Evolutionary conservation across 1,140 invertebrate species (phyloP).

Genomic region (Gonioctena quinquepunctata): DNA sequence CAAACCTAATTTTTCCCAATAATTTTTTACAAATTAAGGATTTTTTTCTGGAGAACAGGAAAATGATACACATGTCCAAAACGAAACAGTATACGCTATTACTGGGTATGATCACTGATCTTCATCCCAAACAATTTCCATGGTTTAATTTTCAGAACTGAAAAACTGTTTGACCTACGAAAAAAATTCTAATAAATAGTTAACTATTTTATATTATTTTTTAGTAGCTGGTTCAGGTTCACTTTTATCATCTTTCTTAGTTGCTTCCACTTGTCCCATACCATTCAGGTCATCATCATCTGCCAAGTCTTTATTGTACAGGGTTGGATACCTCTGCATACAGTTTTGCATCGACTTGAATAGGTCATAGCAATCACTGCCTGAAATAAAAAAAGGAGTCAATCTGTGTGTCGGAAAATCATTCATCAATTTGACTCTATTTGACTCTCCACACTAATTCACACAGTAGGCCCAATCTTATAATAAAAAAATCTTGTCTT

Average conservation of each 20-base stretch:
- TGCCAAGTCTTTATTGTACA: slow-evolving; percentile 73
- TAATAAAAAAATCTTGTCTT: no score
- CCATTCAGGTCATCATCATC: slow-evolving; percentile 59
- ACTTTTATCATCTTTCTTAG: neutral
- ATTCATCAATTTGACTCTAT: no score
- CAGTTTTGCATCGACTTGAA: slow-evolving; percentile 93
- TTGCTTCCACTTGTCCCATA: slow-evolving; percentile 23
- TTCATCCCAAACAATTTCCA: neutral
- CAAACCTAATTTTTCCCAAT: no score
- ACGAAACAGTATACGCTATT: no score
- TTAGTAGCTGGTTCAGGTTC: neutral
- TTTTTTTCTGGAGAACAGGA: no score
- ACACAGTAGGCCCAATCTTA: no score
- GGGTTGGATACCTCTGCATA: slow-evolving; percentile 84
- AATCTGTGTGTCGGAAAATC: no score
- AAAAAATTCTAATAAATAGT: neutral
- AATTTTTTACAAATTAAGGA: no score
- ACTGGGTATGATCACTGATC: no score
- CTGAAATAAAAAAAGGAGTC: no score
- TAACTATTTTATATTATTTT: neutral
- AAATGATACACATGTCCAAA: no score
- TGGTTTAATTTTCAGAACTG: neutral
- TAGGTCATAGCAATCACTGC: slow-evolving; percentile 86
- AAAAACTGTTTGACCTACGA: neutral
- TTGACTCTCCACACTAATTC: no score